Conservation (phyloP, 2,113 vertebrate genomes). For the Pristiophorus japonicus region DNA sequence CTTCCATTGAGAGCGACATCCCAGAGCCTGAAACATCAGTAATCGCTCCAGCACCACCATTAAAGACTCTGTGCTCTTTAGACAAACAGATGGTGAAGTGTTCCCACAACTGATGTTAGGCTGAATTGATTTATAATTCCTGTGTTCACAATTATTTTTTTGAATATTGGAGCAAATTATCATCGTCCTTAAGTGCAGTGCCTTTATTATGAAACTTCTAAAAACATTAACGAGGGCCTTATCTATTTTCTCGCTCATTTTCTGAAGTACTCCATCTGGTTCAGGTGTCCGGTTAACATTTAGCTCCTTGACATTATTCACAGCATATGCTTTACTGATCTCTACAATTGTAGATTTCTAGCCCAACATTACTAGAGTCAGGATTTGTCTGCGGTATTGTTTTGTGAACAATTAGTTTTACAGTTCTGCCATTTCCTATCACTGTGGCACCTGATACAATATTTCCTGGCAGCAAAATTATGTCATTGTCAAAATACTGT, state of each 20-base stretch:
- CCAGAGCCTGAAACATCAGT: background rate
- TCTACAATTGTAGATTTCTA: background rate
- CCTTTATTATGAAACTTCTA: background rate
- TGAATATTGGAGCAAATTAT: background rate
- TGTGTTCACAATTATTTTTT: background rate
- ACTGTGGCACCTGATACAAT: background rate
- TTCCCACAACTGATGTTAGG: background rate
- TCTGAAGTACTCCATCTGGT: background rate
- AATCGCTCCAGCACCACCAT: background rate
- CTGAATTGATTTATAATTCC: background rate
- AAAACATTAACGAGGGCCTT: background rate
- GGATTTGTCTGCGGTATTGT: background rate
- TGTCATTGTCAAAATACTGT: background rate
- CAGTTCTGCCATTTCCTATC: background rate
- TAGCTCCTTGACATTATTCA: background rate
- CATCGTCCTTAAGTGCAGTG: background rate
- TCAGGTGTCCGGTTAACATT: background rate
- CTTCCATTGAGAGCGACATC: background rate
- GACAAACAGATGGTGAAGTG: background rate
- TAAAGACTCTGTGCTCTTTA: background rate
- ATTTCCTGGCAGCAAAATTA: background rate
- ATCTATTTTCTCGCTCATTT: background rate
- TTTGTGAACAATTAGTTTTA: background rate
- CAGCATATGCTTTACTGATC: background rate
- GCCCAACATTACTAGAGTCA: background rate